Evolutionary conservation across 2,113 vertebrate species (phyloP).

Genomic region (Zapus hudsonius): DNA sequence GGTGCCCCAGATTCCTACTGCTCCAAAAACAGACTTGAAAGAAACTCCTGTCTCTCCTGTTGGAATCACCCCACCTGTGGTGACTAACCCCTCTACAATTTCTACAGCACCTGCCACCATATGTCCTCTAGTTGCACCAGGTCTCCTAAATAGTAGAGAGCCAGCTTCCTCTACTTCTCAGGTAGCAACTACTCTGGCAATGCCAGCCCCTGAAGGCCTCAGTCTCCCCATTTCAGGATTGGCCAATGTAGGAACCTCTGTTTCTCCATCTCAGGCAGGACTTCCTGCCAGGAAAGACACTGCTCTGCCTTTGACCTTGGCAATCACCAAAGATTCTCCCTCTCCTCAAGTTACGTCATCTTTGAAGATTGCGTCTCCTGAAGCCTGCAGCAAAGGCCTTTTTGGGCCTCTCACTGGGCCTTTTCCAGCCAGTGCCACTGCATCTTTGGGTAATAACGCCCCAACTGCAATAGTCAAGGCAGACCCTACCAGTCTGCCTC

Average conservation of each 20-base stretch:
- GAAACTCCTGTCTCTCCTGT: slow-evolving; percentile 31
- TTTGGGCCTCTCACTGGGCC: neutral
- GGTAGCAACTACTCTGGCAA: neutral
- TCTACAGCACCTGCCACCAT: neutral
- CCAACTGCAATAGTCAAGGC: neutral
- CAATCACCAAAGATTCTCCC: neutral
- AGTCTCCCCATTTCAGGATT: neutral
- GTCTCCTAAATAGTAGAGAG: neutral
- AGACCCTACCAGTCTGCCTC: neutral
- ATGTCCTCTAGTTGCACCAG: slow-evolving; percentile 28
- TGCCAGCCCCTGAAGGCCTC: slow-evolving; percentile 6
- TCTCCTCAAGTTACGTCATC: neutral
- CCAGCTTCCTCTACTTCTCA: neutral
- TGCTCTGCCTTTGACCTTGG: neutral
- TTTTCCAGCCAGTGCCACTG: neutral
- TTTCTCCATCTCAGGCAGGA: slow-evolving; percentile 23
- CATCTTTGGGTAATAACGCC: neutral
- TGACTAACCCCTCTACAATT: slow-evolving; percentile 14
- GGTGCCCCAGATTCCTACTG: slow-evolving; percentile 13
- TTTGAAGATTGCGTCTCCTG: neutral
- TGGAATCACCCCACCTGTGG: slow-evolving; percentile 23
- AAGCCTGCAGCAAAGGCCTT: neutral
- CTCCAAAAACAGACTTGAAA: slow-evolving; percentile 31
- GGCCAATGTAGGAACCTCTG: neutral
- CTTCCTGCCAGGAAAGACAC: slow-evolving; percentile 24